A percentile compares a stretch with the other conserved stretches of the same genome.
phyloP scores from a whole-genome alignment of 1,140 invertebrate genomes.

The Antheraea mylitta region DNA sequence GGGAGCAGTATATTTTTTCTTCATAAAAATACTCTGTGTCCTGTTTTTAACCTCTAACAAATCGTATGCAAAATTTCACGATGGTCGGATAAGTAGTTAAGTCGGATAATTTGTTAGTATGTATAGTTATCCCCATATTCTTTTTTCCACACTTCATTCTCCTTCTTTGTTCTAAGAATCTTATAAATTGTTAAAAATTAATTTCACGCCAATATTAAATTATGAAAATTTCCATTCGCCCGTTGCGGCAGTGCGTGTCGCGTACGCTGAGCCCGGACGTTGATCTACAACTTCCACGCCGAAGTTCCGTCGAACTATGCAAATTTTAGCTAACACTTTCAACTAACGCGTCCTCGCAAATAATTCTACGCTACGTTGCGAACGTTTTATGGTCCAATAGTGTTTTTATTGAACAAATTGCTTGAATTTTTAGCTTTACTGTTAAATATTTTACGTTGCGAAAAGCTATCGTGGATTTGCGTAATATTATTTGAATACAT shows the following conservation, averaged over 20 bases:
- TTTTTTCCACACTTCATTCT: too few species aligned
- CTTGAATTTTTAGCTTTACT: conserved; percentile 1
- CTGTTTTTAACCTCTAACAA: too few species aligned
- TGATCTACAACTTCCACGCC: conserved; percentile 50
- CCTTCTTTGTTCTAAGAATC: too few species aligned
- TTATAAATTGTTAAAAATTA: too few species aligned
- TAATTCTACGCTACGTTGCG: conserved; percentile 23
- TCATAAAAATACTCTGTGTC: too few species aligned
- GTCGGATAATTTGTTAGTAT: too few species aligned
- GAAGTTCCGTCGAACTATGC: conserved; percentile 64
- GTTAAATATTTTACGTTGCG: background rate
- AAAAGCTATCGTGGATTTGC: background rate
- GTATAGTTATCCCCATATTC: too few species aligned
- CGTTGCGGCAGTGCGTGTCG: conserved; percentile 16
- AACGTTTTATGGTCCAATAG: conserved; percentile 12
- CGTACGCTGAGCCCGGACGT: conserved; percentile 22
- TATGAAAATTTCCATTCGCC: conserved; percentile 45
- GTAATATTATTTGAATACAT: background rate
- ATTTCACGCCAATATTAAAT: background rate
- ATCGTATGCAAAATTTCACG: too few species aligned
- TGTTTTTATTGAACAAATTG: conserved; percentile 22
- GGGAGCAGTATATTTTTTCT: too few species aligned
- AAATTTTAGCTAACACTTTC: conserved; percentile 69
- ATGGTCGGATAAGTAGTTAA: too few species aligned
- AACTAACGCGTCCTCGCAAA: conserved; percentile 49